phyloP scores from a whole-genome alignment of 1,140 invertebrate species.

The Platorchestia sp. region DNA sequence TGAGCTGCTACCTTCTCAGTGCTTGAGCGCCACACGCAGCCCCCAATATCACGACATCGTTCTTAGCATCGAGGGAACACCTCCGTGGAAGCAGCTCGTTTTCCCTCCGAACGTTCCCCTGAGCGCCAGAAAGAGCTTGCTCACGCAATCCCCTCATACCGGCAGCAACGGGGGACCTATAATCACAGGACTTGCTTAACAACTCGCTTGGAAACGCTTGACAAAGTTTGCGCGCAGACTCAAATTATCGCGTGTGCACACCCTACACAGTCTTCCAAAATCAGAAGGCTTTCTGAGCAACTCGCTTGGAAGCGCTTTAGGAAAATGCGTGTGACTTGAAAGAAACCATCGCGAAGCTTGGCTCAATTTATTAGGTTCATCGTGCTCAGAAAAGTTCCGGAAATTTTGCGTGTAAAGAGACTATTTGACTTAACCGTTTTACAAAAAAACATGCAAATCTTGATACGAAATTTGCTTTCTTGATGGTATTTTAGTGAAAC shows the following conservation, averaged over 20 bases:
- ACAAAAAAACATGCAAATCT: no score
- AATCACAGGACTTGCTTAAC: neutral
- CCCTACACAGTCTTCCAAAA: neutral
- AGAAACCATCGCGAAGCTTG: neutral
- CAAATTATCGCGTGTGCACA: neutral
- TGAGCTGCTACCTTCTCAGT: neutral
- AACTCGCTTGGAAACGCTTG: neutral
- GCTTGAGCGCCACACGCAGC: neutral
- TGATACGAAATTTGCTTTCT: no score
- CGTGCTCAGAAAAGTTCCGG: neutral
- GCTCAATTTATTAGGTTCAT: neutral
- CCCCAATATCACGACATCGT: neutral
- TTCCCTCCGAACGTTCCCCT: neutral
- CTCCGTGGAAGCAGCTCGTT: neutral
- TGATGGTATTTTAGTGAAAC: no score
- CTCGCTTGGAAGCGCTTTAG: neutral
- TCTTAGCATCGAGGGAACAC: neutral
- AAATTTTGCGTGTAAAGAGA: neutral
- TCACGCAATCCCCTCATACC: neutral
- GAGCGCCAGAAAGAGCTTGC: neutral
- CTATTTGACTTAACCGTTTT: no score
- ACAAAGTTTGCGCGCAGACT: neutral
- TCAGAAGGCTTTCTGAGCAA: neutral
- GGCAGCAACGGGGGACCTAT: neutral
- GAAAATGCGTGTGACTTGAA: neutral